Conservation (phyloP, 2,888 invertebrate species). For the Dione vanillae region DNA sequence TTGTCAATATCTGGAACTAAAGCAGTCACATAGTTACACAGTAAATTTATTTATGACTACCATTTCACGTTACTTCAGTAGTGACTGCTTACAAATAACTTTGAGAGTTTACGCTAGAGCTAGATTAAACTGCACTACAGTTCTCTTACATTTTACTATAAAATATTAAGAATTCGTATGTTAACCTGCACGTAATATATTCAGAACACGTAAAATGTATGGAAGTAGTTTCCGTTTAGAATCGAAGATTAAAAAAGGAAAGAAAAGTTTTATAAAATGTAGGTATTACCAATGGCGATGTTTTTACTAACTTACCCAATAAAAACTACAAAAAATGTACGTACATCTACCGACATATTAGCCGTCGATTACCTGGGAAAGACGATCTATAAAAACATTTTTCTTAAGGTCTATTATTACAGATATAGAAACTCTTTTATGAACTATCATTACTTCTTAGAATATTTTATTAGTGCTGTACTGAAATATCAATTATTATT, state of each 20-base stretch:
- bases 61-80: neutral
- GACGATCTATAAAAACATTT: no score
- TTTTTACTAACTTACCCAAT: no score
- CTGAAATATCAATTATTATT: no score
- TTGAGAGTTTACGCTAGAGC: neutral
- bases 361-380: neutral
- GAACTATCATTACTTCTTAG: no score
- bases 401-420: no score
- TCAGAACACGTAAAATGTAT: conserved; percentile 18
- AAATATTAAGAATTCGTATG: conserved; percentile 1
- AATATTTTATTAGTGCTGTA: no score
- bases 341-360: neutral
- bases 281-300: no score
- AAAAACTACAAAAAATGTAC: neutral
- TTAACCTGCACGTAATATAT: conserved; percentile 17
- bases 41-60: neutral
- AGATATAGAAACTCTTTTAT: no score
- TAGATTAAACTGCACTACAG: conserved; percentile 15
- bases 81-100: conserved; percentile 9
- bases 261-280: no score
- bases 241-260: neutral
- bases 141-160: conserved; percentile 6
- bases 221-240: conserved; percentile 5
- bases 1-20: no score
- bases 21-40: neutral